These are phyloP conservation scores for Phenganax stokvisi DNA, from an alignment of 92 coral and sea anemone species.

Conservation along the genomic window DNA sequence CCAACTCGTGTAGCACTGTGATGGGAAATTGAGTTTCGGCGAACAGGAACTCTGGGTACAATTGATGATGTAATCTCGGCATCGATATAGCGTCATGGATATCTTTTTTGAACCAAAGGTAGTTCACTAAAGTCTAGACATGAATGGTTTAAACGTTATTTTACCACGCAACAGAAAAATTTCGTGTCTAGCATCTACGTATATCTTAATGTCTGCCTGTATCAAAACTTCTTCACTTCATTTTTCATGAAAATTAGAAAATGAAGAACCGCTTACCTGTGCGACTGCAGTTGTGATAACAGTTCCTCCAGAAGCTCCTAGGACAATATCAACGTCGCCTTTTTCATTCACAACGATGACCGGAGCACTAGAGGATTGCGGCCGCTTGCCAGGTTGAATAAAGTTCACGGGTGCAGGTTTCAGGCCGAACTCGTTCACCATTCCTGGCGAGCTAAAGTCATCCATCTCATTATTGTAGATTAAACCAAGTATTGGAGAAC, in stretches of 20 bases:
- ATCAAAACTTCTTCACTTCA: no score
- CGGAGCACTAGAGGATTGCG: conserved; percentile 98
- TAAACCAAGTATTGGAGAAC: conserved; percentile 78
- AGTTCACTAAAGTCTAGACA: conserved; percentile 85
- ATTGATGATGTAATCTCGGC: conserved; percentile 91
- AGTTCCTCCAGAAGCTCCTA: conserved; percentile 97
- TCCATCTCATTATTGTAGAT: conserved; percentile 99
- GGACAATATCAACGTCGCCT: conserved; percentile 75
- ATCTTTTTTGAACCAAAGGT: conserved; percentile 89
- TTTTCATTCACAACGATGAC: conserved; percentile 72
- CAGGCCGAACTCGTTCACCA: conserved; percentile 88
- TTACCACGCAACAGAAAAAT: not conserved
- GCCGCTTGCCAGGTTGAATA: conserved; percentile 95
- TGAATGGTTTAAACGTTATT: not conserved
- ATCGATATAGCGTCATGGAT: conserved; percentile 73
- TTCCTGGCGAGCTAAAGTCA: conserved; percentile 91
- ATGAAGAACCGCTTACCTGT: conserved; percentile 52
- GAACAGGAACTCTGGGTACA: conserved; percentile 76
- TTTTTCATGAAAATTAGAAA: not conserved
- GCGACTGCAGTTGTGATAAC: conserved; percentile 94
- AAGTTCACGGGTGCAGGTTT: conserved; percentile 89
- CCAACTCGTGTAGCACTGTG: conserved; percentile 70
- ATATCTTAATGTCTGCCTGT: no score
- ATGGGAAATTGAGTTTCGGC: conserved; percentile 86
- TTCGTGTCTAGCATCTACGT: not conserved